phyloP scores from a whole-genome alignment of 2,888 invertebrate genomes.

The Unio delphinus region DNA sequence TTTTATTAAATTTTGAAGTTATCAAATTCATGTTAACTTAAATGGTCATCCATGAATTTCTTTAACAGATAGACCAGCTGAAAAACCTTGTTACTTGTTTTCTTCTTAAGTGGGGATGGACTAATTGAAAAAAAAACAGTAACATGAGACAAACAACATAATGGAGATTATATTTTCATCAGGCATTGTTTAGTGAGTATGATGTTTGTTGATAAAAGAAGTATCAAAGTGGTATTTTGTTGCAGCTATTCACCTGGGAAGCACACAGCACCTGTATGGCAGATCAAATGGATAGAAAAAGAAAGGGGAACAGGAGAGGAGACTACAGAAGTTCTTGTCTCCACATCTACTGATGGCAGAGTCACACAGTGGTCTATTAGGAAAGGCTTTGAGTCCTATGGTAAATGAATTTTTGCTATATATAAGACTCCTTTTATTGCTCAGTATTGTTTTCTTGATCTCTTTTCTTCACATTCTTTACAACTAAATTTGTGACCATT shows the following conservation, averaged over 20 bases:
- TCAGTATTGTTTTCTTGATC: neutral
- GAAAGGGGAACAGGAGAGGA: conserved; percentile 67
- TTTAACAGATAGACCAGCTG: too few species aligned
- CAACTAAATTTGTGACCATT: too few species aligned
- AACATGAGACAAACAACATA: too few species aligned
- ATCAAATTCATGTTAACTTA: too few species aligned
- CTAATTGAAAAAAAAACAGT: too few species aligned
- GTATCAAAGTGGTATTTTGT: conserved; percentile 1
- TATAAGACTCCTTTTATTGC: neutral
- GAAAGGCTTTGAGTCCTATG: conserved; percentile 71
- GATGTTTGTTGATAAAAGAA: neutral
- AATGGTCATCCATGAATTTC: too few species aligned
- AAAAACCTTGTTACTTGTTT: too few species aligned
- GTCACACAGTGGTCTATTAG: conserved; percentile 71
- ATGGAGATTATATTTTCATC: neutral
- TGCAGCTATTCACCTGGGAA: conserved; percentile 63
- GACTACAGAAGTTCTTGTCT: conserved; percentile 66
- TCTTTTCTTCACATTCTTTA: neutral
- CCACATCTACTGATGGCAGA: conserved; percentile 71
- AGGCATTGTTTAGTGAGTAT: neutral
- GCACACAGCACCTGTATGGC: conserved; percentile 70
- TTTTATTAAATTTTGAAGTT: too few species aligned
- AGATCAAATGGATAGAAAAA: conserved; percentile 70
- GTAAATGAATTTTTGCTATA: conserved; percentile 36
- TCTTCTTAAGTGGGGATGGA: too few species aligned